Percentiles rank a stretch among this genome's conserved stretches.
phyloP scores from a whole-genome alignment of 2,113 vertebrate genomes.

The Megaceryle torquata region DNA sequence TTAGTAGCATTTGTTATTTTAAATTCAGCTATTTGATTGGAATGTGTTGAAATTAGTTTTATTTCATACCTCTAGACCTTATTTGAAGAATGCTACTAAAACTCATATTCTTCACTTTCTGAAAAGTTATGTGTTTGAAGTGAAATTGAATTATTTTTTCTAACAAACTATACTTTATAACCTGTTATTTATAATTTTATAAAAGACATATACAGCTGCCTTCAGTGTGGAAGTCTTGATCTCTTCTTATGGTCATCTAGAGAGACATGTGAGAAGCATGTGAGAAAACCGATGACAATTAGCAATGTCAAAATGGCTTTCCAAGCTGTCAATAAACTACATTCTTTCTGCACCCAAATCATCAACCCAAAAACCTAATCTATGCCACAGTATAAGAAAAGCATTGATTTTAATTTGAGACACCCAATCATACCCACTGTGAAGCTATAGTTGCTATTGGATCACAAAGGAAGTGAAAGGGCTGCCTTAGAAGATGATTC shows the following conservation, averaged over 20 bases:
- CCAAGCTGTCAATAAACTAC: conserved; percentile 46
- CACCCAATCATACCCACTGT: background rate
- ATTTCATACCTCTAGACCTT: background rate
- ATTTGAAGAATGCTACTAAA: background rate
- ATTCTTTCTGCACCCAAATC: background rate
- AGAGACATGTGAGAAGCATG: background rate
- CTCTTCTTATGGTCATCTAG: background rate
- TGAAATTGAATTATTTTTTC: background rate
- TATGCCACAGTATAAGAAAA: conserved; percentile 5
- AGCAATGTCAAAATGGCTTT: conserved; percentile 44
- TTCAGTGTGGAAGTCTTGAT: background rate
- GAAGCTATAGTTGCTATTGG: background rate
- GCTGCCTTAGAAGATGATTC: background rate
- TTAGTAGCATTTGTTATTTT: background rate
- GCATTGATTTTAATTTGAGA: conserved; percentile 27
- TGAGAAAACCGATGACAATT: conserved; percentile 32
- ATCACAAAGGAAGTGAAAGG: background rate
- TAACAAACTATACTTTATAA: background rate
- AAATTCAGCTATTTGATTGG: background rate
- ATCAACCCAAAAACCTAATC: background rate
- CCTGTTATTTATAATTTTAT: background rate
- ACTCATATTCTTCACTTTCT: background rate
- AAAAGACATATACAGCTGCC: background rate
- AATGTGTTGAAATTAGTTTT: background rate
- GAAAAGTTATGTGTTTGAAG: background rate